Conservation (phyloP, 1,140 invertebrate genomes). For the Brachionus calyciflorus region DNA sequence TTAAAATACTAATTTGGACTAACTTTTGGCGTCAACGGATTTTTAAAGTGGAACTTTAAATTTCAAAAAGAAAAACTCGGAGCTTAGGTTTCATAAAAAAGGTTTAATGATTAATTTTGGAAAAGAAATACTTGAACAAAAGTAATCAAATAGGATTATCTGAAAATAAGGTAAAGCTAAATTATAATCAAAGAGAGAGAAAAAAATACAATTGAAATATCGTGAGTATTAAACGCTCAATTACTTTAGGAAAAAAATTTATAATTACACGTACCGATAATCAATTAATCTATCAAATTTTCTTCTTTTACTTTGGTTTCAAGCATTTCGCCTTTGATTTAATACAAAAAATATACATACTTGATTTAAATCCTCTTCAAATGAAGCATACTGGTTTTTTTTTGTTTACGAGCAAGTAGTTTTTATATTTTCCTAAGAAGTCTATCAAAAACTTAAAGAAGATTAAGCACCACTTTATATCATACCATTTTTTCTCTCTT, state of each 20-base stretch:
- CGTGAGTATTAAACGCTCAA: constrained; percentile 1
- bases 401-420: neutral
- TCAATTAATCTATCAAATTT: constrained; percentile 42
- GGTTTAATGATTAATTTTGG: neutral
- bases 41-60: no score
- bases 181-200: constrained; percentile 2
- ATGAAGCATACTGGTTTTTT: constrained; percentile 16
- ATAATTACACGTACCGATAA: constrained; percentile 38
- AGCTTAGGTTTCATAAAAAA: constrained; percentile 1
- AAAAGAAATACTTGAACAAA: neutral
- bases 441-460: constrained; percentile 20
- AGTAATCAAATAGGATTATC: neutral
- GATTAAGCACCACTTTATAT: neutral
- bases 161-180: constrained; percentile 3
- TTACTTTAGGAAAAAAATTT: constrained; percentile 14
- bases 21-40: no score
- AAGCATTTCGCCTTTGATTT: no score
- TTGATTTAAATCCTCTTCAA: neutral
- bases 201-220: constrained; percentile 15
- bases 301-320: no score
- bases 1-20: no score
- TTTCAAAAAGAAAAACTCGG: neutral
- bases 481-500: neutral
- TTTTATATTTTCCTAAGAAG: neutral
- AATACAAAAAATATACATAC: no score